Conservation (phyloP, 2,888 invertebrate genomes). For the Lepidochrysops patricia region DNA sequence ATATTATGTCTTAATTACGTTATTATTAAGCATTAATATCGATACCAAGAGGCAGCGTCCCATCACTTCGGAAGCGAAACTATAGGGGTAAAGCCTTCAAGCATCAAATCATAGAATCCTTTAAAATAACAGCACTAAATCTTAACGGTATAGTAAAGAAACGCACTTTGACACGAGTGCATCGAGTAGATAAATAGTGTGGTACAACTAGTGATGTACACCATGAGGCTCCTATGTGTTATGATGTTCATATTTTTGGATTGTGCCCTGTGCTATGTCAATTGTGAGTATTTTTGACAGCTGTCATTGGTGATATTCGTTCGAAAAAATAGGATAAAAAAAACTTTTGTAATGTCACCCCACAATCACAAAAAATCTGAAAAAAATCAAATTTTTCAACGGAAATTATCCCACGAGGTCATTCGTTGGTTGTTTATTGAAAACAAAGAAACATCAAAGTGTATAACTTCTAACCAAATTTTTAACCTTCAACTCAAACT, state of each 20-base stretch:
- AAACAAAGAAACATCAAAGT: too few species aligned
- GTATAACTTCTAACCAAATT: too few species aligned
- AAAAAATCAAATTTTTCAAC: too few species aligned
- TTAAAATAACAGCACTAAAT: conserved; percentile 59
- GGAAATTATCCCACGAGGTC: too few species aligned
- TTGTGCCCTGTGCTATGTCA: conserved; percentile 51
- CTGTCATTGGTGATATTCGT: neutral
- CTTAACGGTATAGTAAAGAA: conserved; percentile 42
- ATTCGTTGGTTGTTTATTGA: too few species aligned
- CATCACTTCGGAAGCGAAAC: conserved; percentile 36
- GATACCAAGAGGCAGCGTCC: conserved; percentile 17
- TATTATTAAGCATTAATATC: conserved; percentile 13
- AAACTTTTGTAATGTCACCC: too few species aligned
- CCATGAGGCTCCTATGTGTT: conserved; percentile 25
- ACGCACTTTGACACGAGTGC: conserved; percentile 42
- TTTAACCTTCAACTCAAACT: too few species aligned
- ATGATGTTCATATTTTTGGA: conserved; percentile 33
- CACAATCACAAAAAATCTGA: neutral
- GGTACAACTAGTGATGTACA: conserved; percentile 15
- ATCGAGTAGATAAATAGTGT: conserved; percentile 21
- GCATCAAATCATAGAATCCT: conserved; percentile 59
- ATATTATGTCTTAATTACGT: too few species aligned
- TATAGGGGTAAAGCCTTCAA: conserved; percentile 70
- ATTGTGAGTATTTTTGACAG: conserved; percentile 43
- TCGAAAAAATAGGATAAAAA: neutral